Conservation (phyloP, 2,888 invertebrate genomes). For the Leptogaster cylindrica region DNA sequence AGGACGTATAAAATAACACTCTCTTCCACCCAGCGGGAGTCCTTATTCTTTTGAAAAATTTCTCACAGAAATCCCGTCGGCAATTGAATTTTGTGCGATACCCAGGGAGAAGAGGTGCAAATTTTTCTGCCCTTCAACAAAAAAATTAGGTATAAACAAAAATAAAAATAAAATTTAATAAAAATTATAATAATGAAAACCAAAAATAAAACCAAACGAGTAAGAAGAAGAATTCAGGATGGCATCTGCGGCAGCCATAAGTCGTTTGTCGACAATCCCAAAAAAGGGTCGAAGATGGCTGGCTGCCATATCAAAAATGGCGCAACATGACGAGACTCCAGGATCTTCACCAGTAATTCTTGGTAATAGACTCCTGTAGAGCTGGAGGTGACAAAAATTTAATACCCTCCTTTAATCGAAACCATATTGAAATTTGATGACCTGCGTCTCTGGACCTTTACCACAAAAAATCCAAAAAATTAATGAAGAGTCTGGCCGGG, state of each 20-base stretch:
- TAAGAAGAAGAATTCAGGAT: neutral
- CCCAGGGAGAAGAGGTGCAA: constrained; percentile 37
- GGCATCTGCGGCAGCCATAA: neutral
- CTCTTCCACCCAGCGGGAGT: constrained; percentile 32
- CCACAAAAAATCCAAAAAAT: constrained; percentile 26
- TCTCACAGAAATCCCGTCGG: constrained; percentile 39
- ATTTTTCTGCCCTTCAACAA: constrained; percentile 22
- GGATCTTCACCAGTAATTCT: constrained; percentile 22
- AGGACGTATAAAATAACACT: constrained; percentile 38
- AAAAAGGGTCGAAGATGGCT: constrained; percentile 36
- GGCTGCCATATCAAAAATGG: constrained; percentile 31
- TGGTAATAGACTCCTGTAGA: constrained; percentile 37
- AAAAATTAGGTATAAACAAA: constrained; percentile 9
- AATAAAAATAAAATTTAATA: neutral
- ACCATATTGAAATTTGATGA: constrained; percentile 45
- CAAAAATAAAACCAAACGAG: constrained; percentile 25
- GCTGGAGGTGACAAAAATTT: constrained; percentile 44
- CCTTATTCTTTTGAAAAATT: constrained; percentile 34
- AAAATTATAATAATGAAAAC: neutral
- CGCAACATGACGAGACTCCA: constrained; percentile 22
- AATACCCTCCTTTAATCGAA: constrained; percentile 43
- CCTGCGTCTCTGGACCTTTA: constrained; percentile 30
- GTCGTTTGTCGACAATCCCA: constrained; percentile 11
- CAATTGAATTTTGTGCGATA: constrained; percentile 42
- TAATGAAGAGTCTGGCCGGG: constrained; percentile 12